Conservation (phyloP, 2,113 vertebrate species). For the Equus przewalskii region DNA sequence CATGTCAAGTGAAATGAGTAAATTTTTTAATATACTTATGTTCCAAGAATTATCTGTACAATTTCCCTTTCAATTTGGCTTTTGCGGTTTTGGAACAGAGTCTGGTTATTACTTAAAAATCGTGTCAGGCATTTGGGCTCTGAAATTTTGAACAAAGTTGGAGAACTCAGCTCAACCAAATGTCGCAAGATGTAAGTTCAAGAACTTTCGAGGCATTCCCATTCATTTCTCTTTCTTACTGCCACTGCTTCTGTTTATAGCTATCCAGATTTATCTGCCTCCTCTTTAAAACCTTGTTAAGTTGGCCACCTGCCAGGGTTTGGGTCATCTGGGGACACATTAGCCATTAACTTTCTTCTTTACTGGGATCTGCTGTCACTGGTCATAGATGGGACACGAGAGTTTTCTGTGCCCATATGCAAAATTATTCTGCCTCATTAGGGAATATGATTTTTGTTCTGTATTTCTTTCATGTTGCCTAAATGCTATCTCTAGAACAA, state of each 20-base stretch:
- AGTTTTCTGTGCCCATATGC: neutral
- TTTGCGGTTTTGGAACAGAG: conserved; percentile 19
- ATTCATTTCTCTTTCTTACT: neutral
- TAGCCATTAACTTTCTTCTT: conserved; percentile 33
- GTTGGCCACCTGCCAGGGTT: conserved; percentile 23
- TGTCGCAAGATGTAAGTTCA: neutral
- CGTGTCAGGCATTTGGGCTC: neutral
- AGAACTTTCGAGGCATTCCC: conserved; percentile 2
- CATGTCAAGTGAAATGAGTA: conserved; percentile 11
- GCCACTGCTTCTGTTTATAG: conserved; percentile 17
- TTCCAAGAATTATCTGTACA: neutral
- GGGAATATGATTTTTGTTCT: neutral
- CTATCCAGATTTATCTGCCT: conserved; percentile 13
- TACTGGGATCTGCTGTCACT: neutral
- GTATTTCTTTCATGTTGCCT: neutral
- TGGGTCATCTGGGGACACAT: conserved; percentile 48
- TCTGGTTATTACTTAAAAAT: conserved; percentile 20
- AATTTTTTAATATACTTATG: neutral
- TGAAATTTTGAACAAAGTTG: conserved; percentile 21
- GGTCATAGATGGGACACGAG: neutral
- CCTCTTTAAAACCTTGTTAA: conserved; percentile 40
- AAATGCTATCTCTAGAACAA: neutral
- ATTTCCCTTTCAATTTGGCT: conserved; percentile 47
- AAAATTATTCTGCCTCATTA: conserved; percentile 14
- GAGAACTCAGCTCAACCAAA: neutral